Evolutionary conservation across 1,140 invertebrate species (phyloP).

Genomic region (Anthonomus grandis): DNA sequence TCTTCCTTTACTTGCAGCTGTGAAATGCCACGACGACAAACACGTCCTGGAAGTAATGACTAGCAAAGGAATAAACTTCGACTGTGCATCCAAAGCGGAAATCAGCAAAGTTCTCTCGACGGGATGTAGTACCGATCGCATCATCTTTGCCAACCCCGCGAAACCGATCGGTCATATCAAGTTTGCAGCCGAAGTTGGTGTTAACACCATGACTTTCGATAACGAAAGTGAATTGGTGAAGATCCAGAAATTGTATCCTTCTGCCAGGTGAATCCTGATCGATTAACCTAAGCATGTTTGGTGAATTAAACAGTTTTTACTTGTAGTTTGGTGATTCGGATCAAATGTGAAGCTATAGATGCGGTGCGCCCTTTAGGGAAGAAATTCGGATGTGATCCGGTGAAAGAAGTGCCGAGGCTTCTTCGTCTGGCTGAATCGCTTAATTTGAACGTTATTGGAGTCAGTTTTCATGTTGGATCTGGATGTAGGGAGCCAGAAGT

Average conservation of each 20-base stretch:
- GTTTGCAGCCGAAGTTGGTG: conserved; percentile 73
- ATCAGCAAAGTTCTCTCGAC: conserved; percentile 80
- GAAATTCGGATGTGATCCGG: conserved; percentile 92
- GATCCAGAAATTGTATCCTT: conserved; percentile 78
- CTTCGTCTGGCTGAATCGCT: conserved; percentile 71
- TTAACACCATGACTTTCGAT: conserved; percentile 92
- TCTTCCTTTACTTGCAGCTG: conserved; percentile 77
- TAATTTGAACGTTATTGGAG: conserved; percentile 75
- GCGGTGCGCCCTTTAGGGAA: conserved; percentile 89
- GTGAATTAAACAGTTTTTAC: too few species aligned
- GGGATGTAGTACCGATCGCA: conserved; percentile 74
- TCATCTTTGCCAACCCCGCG: conserved; percentile 98
- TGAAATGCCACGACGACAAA: conserved; percentile 93
- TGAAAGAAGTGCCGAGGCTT: conserved; percentile 72
- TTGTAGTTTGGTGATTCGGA: conserved; percentile 81
- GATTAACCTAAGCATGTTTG: too few species aligned
- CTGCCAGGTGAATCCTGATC: conserved; percentile 79
- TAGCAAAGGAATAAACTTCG: conserved; percentile 85
- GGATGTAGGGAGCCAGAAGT: conserved; percentile 75
- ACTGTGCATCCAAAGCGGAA: conserved; percentile 94
- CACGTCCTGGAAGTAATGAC: conserved; percentile 80
- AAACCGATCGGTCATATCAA: conserved; percentile 92
- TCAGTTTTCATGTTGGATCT: conserved; percentile 87
- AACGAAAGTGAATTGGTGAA: conserved; percentile 93
- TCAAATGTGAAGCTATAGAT: conserved; percentile 83